phyloP scores from a whole-genome alignment of 2,113 vertebrate species.

The Ardeotis arabs region DNA sequence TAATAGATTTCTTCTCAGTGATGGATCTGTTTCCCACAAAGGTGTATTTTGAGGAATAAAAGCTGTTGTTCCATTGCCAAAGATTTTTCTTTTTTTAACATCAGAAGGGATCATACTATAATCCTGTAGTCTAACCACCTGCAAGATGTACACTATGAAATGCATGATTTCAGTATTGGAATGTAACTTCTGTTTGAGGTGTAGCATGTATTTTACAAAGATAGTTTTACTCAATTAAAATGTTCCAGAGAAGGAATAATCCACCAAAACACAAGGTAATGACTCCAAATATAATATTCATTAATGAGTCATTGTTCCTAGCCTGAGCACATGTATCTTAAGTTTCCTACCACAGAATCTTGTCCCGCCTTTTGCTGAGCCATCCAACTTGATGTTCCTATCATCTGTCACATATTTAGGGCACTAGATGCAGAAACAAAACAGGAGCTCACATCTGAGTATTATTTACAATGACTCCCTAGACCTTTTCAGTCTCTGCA shows the following conservation, averaged over 20 bases:
- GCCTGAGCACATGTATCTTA: rapidly evolving
- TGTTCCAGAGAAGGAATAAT: neutral
- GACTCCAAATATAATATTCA: neutral
- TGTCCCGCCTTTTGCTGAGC: neutral
- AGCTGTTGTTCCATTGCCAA: neutral
- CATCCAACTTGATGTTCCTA: neutral
- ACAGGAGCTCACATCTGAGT: neutral
- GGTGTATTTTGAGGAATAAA: neutral
- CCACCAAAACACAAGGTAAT: neutral
- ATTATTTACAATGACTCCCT: neutral
- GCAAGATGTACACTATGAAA: neutral
- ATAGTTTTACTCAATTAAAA: neutral
- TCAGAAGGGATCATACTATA: neutral
- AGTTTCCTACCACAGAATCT: neutral
- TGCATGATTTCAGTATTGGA: neutral
- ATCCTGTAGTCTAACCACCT: neutral
- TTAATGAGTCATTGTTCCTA: neutral
- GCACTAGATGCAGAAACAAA: neutral
- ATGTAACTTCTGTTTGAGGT: neutral
- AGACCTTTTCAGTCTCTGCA: neutral
- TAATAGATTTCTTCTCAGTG: neutral
- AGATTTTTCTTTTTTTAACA: neutral
- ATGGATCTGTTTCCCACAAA: neutral
- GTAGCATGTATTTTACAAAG: neutral
- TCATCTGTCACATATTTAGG: neutral